Percentiles rank a stretch among this genome's conserved stretches.
These are phyloP conservation scores for Eira barbara DNA, from an alignment of 2,113 vertebrate species.

Conservation along the genomic window DNA sequence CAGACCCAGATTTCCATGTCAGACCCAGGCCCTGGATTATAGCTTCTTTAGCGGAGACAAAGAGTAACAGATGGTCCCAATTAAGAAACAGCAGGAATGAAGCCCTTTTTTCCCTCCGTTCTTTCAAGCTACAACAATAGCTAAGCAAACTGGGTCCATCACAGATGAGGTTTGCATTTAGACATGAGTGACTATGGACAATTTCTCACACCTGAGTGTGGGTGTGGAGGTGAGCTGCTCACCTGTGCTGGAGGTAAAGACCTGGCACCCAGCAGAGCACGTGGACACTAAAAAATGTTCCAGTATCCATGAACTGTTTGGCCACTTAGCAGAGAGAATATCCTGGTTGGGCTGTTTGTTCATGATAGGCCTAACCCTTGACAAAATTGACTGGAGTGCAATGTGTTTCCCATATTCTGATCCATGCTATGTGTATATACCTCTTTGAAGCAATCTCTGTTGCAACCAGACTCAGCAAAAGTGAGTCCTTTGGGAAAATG, in stretches of 20 bases:
- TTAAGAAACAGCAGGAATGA: slow-evolving; percentile 71
- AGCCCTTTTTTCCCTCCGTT: not conserved
- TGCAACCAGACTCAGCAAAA: not conserved
- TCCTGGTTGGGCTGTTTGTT: not conserved
- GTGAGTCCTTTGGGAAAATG: not conserved
- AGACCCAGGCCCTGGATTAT: slow-evolving; percentile 9
- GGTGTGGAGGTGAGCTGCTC: not conserved
- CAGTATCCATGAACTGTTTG: not conserved
- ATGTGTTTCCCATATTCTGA: not conserved
- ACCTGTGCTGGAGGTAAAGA: not conserved
- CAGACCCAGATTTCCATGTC: not conserved
- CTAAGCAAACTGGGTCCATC: slow-evolving; percentile 50
- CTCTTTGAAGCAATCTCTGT: not conserved
- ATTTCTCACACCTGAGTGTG: not conserved
- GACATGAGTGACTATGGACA: not conserved
- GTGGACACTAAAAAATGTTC: not conserved
- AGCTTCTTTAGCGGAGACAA: slow-evolving; percentile 49
- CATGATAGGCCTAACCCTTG: not conserved
- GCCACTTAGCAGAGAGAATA: not conserved
- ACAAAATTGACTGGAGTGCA: not conserved
- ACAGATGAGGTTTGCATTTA: not conserved
- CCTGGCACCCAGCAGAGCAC: not conserved
- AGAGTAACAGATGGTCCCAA: slow-evolving; percentile 76
- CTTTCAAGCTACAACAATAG: not conserved
- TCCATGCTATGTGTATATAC: not conserved